Evolutionary conservation across 1,140 invertebrate genomes (phyloP).

Genomic region (Nasonia vitripennis): DNA sequence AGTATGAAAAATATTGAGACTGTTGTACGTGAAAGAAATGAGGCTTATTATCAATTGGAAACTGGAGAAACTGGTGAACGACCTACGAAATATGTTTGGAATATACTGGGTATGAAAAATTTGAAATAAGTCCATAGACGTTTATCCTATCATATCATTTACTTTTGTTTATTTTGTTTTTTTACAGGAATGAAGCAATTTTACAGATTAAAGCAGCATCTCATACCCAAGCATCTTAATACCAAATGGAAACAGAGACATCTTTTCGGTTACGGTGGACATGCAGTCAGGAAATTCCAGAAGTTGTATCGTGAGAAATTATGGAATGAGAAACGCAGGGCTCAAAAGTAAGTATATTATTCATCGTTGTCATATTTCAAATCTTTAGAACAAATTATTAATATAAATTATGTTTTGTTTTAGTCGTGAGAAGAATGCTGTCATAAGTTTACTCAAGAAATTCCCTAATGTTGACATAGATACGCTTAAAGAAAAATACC

Average conservation of each 20-base stretch:
- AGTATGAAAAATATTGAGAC: slow-evolving; percentile 97
- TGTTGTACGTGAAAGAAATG: slow-evolving; percentile 94
- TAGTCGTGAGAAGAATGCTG: slow-evolving; percentile 80
- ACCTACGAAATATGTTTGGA: slow-evolving; percentile 77
- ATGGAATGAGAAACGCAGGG: slow-evolving; percentile 76
- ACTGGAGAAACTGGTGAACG: slow-evolving; percentile 90
- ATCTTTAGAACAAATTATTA: slow-evolving; percentile 24
- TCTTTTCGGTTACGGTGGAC: slow-evolving; percentile 68
- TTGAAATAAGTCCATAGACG: slow-evolving; percentile 51
- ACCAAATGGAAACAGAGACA: slow-evolving; percentile 77
- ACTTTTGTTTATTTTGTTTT: slow-evolving; percentile 40
- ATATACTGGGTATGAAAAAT: slow-evolving; percentile 76
- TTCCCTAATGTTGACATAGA: slow-evolving; percentile 87
- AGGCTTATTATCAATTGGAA: slow-evolving; percentile 93
- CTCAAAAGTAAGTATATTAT: slow-evolving; percentile 72
- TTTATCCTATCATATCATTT: slow-evolving; percentile 62
- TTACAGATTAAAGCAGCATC: slow-evolving; percentile 74
- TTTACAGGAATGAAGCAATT: slow-evolving; percentile 64
- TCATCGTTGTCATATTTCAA: neutral
- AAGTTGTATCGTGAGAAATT: slow-evolving; percentile 81
- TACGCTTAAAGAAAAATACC: slow-evolving; percentile 83
- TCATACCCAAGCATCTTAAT: slow-evolving; percentile 78
- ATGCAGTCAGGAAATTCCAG: slow-evolving; percentile 80
- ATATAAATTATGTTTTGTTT: slow-evolving; percentile 62
- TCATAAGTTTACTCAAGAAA: slow-evolving; percentile 80